A percentile compares a stretch with the other conserved stretches of the same genome.
Conservation (phyloP, 2,113 vertebrate species). For the Gobio gobio region DNA sequence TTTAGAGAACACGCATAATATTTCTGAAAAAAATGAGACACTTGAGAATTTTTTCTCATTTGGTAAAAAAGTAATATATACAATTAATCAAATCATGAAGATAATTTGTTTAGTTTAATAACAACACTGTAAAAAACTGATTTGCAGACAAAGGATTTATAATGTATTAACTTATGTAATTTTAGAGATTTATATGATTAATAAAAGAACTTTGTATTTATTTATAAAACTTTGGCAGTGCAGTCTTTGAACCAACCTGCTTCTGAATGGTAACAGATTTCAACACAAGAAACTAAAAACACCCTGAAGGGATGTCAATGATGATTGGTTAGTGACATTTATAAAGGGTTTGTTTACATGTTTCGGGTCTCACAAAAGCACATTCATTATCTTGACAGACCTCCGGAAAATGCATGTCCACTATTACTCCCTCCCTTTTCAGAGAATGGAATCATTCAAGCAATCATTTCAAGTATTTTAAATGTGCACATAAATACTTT, state of each 20-base stretch:
- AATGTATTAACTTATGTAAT: not conserved
- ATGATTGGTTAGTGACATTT: constrained; percentile 31
- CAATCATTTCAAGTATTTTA: not conserved
- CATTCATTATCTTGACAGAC: constrained; percentile 37
- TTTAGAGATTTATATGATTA: not conserved
- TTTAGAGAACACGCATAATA: not conserved
- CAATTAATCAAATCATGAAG: too few species aligned
- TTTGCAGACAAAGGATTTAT: not conserved
- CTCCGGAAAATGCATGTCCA: constrained; percentile 11
- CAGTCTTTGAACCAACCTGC: not conserved
- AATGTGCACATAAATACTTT: not conserved
- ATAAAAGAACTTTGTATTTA: not conserved
- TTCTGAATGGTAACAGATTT: constrained; percentile 20
- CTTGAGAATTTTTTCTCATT: not conserved
- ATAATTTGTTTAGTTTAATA: not conserved
- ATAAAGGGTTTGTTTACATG: constrained; percentile 42
- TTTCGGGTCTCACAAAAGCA: constrained; percentile 38
- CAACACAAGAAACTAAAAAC: constrained; percentile 32
- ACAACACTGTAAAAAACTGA: not conserved
- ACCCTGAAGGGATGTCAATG: constrained; percentile 16
- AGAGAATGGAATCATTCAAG: constrained; percentile 2
- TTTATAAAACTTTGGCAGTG: not conserved
- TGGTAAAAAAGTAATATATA: too few species aligned
- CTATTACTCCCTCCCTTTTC: not conserved
- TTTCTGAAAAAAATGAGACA: too few species aligned